These are phyloP conservation scores for Diplazon laetatorius DNA, from an alignment of 2,888 invertebrate species.

Conservation along the genomic window DNA sequence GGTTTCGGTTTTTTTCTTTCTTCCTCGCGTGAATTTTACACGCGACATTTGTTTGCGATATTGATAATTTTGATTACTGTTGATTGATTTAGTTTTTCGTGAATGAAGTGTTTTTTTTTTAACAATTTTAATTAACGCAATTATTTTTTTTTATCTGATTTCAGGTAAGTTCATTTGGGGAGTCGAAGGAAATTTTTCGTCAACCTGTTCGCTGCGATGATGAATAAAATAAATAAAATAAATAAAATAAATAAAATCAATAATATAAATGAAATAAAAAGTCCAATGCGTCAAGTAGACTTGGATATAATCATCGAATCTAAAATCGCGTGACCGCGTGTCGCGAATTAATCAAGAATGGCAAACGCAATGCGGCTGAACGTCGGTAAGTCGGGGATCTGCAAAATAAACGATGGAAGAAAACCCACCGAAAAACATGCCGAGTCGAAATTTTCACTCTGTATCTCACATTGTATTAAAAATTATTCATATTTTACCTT, in stretches of 20 bases:
- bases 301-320: slow-evolving; percentile 49
- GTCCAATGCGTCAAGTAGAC: slow-evolving; percentile 15
- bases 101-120: background rate
- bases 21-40: no score
- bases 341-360: slow-evolving; percentile 16
- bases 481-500: no score
- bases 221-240: background rate
- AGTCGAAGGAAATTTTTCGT: slow-evolving; percentile 9
- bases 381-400: background rate
- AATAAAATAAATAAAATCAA: background rate
- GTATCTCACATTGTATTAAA: no score
- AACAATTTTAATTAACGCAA: slow-evolving; percentile 11
- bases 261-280: slow-evolving; percentile 20
- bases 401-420: background rate
- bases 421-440: background rate
- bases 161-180: slow-evolving; percentile 61
- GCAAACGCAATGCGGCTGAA: slow-evolving; percentile 37
- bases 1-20: no score
- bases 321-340: slow-evolving; percentile 52
- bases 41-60: slow-evolving; percentile 24
- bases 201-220: no score
- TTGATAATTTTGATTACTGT: slow-evolving; percentile 54
- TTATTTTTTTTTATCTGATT: slow-evolving; percentile 49
- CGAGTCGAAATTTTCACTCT: background rate
- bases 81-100: background rate